Percentiles rank a stretch among this genome's conserved stretches.
These are phyloP conservation scores for Sparidentex hasta DNA, from an alignment of 2,797 vertebrate genomes.

Conservation along the genomic window DNA sequence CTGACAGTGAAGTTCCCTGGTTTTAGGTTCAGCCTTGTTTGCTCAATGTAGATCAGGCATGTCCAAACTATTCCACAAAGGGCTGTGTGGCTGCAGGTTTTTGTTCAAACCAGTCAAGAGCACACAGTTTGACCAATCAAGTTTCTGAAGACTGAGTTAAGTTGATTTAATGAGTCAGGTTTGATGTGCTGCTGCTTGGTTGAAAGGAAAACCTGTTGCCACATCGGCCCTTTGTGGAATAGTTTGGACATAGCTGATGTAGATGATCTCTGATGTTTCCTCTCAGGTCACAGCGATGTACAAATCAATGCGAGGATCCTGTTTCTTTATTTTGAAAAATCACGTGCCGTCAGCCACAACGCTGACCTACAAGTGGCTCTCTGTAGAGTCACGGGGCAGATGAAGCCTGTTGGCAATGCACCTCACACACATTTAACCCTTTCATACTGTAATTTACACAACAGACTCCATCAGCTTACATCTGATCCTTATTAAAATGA, in stretches of 20 bases:
- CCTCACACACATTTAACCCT: neutral
- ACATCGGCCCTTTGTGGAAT: too few relatives aligned
- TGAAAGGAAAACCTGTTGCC: too few relatives aligned
- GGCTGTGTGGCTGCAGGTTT: too few relatives aligned
- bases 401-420: conserved; percentile 4
- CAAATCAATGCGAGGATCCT: conserved; percentile 16
- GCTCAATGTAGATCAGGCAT: neutral
- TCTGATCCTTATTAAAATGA: neutral
- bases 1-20: neutral
- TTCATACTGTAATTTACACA: neutral
- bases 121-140: too few relatives aligned
- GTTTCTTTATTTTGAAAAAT: neutral
- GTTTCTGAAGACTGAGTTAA: too few relatives aligned
- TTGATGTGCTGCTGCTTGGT: too few relatives aligned
- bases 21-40: neutral
- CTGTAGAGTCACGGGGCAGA: neutral
- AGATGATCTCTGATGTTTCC: conserved; percentile 19
- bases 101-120: too few relatives aligned
- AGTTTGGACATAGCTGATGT: too few relatives aligned
- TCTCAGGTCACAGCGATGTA: conserved; percentile 6
- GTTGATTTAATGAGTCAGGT: too few relatives aligned
- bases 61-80: too few relatives aligned
- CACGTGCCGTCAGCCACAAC: neutral
- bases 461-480: neutral
- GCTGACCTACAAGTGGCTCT: neutral